phyloP scores from a whole-genome alignment of 2,888 invertebrate species.

The Plagodis dolabraria region DNA sequence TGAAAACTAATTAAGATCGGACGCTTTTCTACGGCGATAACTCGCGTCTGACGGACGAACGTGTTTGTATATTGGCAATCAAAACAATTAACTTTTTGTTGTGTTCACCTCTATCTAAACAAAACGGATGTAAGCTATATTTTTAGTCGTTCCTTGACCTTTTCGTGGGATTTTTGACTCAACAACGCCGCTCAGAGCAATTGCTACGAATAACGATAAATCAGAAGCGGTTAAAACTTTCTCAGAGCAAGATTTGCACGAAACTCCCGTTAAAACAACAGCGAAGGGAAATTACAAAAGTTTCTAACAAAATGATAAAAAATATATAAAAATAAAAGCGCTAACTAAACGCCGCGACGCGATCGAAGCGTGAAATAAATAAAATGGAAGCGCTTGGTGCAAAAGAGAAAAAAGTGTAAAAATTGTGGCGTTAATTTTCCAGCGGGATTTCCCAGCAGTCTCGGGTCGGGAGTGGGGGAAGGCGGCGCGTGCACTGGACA shows the following conservation, averaged over 20 bases:
- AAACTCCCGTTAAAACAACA: slow-evolving; percentile 35
- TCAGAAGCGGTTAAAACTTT: slow-evolving; percentile 23
- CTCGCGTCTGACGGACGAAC: slow-evolving; percentile 72
- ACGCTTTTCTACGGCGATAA: slow-evolving; percentile 82
- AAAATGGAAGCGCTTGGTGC: slow-evolving; percentile 74
- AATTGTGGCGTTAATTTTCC: slow-evolving; percentile 82
- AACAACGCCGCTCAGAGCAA: slow-evolving; percentile 33
- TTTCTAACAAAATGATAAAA: slow-evolving; percentile 60
- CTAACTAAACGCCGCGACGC: slow-evolving; percentile 71
- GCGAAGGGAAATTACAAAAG: slow-evolving; percentile 54
- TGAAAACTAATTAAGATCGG: slow-evolving; percentile 85
- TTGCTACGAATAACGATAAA: slow-evolving; percentile 32
- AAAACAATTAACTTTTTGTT: slow-evolving; percentile 84
- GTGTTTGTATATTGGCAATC: slow-evolving; percentile 80
- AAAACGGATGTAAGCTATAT: slow-evolving; percentile 56
- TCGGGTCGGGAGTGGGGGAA: slow-evolving; percentile 58
- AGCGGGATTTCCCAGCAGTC: slow-evolving; percentile 82
- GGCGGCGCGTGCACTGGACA: slow-evolving; percentile 79
- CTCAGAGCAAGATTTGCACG: slow-evolving; percentile 22
- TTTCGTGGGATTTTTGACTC: slow-evolving; percentile 45
- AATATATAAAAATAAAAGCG: slow-evolving; percentile 53
- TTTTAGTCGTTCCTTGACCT: slow-evolving; percentile 52
- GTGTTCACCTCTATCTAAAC: slow-evolving; percentile 68
- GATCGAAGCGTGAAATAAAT: slow-evolving; percentile 81
- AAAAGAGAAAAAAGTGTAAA: slow-evolving; percentile 70